A percentile compares a stretch with the other conserved stretches of the same genome.
phyloP scores from a whole-genome alignment of 2,888 invertebrate species.

The Xylocampa areola region DNA sequence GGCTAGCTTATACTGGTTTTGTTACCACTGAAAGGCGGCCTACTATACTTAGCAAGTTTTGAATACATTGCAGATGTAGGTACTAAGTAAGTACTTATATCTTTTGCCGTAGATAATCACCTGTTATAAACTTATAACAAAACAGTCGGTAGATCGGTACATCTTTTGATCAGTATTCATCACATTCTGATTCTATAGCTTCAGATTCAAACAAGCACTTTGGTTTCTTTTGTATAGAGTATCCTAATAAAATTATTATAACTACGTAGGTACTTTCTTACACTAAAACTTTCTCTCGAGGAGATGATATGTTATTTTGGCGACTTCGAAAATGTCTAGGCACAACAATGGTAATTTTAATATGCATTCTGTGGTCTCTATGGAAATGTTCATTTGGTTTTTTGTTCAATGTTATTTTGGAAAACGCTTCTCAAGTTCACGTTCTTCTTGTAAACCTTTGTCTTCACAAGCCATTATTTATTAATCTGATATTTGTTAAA shows the following conservation, averaged over 20 bases:
- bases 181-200: conserved; percentile 15
- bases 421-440: not conserved
- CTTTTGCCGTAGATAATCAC: too few species aligned
- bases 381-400: not conserved
- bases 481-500: too few species aligned
- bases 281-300: conserved; percentile 60
- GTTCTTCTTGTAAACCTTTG: too few species aligned
- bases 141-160: conserved; percentile 23
- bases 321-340: conserved; percentile 79
- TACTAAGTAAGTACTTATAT: too few species aligned
- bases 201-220: conserved; percentile 48
- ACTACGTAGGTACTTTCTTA: conserved; percentile 20
- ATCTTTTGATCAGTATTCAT: conserved; percentile 6
- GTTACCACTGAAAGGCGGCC: too few species aligned
- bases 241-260: conserved; percentile 26
- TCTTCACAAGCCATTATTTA: too few species aligned
- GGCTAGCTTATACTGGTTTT: too few species aligned
- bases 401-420: not conserved
- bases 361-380: conserved; percentile 21
- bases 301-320: conserved; percentile 84
- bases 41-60: too few species aligned
- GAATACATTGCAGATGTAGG: too few species aligned
- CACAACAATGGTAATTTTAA: conserved; percentile 76
- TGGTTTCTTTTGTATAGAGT: conserved; percentile 32
- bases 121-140: too few species aligned